Evolutionary conservation across 2,888 invertebrate genomes (phyloP), one percentile per base, ranked within the genome.

Genomic region (Pogonocherus hispidulus): DNA sequence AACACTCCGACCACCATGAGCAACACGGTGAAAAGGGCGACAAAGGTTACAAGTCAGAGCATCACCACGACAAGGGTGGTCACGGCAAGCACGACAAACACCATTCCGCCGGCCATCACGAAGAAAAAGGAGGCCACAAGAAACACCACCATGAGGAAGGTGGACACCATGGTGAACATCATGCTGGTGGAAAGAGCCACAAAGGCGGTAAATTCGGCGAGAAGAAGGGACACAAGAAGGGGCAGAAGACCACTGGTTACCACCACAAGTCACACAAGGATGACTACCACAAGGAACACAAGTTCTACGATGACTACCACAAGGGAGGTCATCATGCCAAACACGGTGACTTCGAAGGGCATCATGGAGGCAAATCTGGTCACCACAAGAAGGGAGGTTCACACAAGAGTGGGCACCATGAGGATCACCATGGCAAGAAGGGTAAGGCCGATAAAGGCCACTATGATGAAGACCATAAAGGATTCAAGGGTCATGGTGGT

Each of bases 191-290:
- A 1, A 91, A 94, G 72, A 92, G 92, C 14, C 92, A 93, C 82
- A 94, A 94, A 81, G 94, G 91, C 1, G 92, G 92, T 1, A 94
- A 94, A 80, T 92, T 91, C 81, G 93, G 92, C 3, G 92, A 93
- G 79, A 93, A 94, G 81, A 94, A 94, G 78, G 93, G 93, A 1
- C 94, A 94, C 85, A 94, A 94, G 79, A 94, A 94, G 80, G 94
- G 94, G 0, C 93, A 94, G 72, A 94, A 94, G 80, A 93, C 94
- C 14, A 90, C 93, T 67, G 94, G 94, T 6, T 94, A 91, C 84
- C 95, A 95, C 80, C 93, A 94, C 84, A 94, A 94, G 81, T 92
- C 93, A 41, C 93, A 94, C 85, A 95, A 95, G 82, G 95, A 95
- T 80, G 95, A 95, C 82, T 94, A 92, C 82, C 92, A 93, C 79